These are phyloP conservation scores for Metridium senile DNA, from an alignment of 92 coral and sea anemone genomes.

Conservation along the genomic window DNA sequence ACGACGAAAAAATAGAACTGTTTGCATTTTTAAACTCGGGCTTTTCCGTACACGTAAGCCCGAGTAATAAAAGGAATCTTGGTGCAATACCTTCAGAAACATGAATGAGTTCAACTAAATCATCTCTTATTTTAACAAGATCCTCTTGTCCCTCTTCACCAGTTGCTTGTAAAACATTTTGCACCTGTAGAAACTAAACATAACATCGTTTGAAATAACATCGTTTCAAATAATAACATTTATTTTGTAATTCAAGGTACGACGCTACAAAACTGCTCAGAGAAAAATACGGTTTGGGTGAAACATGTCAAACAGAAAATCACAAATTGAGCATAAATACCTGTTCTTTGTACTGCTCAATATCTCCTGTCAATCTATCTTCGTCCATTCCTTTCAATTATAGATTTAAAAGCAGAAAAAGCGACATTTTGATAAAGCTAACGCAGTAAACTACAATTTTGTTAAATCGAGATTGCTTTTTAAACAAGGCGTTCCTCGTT, in stretches of 20 bases:
- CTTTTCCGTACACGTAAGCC: too few relatives aligned
- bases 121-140: slow-evolving; percentile 78
- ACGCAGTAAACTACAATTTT: neutral
- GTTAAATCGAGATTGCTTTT: neutral
- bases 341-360: slow-evolving; percentile 81
- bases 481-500: neutral
- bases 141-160: slow-evolving; percentile 79
- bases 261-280: too few relatives aligned
- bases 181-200: slow-evolving; percentile 78
- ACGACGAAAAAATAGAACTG: too few relatives aligned
- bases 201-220: too few relatives aligned
- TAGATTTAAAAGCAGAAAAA: neutral
- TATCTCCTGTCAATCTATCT: slow-evolving; percentile 54
- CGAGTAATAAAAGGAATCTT: neutral
- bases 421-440: neutral
- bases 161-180: slow-evolving; percentile 58
- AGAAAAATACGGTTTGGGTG: too few relatives aligned
- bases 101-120: slow-evolving; percentile 84
- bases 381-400: slow-evolving; percentile 65
- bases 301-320: neutral
- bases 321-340: slow-evolving; percentile 25
- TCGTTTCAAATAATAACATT: too few relatives aligned
- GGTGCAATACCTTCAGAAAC: slow-evolving; percentile 75
- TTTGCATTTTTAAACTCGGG: too few relatives aligned
- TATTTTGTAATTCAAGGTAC: too few relatives aligned